Conservation (phyloP, 2,113 vertebrate genomes). For the Dendrocopos noguchii region DNA sequence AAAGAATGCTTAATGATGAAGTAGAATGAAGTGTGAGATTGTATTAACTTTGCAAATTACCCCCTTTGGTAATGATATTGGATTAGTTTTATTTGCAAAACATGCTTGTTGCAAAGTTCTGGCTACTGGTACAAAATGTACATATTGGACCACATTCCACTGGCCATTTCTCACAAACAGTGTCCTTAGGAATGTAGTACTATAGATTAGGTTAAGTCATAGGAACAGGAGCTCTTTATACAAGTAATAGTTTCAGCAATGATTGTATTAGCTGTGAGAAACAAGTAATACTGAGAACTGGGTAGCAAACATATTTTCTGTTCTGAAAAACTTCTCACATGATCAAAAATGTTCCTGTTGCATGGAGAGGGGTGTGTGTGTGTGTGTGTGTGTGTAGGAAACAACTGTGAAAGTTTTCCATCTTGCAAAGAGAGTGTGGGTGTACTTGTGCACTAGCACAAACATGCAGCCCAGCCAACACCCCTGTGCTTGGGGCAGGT, state of each 20-base stretch:
- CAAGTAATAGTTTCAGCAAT: neutral
- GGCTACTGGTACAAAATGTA: neutral
- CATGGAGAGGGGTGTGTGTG: too few species aligned
- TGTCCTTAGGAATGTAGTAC: neutral
- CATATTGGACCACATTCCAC: neutral
- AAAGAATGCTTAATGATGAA: neutral
- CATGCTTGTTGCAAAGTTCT: neutral
- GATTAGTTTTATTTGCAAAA: neutral
- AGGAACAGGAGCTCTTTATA: neutral
- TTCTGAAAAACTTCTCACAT: neutral
- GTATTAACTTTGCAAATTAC: neutral
- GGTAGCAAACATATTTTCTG: neutral
- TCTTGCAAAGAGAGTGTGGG: neutral
- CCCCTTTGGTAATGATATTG: neutral
- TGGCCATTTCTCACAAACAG: neutral
- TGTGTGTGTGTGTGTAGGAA: neutral
- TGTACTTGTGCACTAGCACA: neutral
- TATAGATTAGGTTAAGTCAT: neutral
- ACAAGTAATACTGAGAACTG: neutral
- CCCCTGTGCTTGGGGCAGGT: neutral
- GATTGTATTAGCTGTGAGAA: neutral
- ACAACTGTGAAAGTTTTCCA: neutral
- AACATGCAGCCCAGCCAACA: neutral
- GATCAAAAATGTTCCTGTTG: neutral
- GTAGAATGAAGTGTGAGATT: neutral